These are phyloP conservation scores for Drosophila paulistorum DNA, from an alignment of 1,140 invertebrate genomes.

Conservation along the genomic window DNA sequence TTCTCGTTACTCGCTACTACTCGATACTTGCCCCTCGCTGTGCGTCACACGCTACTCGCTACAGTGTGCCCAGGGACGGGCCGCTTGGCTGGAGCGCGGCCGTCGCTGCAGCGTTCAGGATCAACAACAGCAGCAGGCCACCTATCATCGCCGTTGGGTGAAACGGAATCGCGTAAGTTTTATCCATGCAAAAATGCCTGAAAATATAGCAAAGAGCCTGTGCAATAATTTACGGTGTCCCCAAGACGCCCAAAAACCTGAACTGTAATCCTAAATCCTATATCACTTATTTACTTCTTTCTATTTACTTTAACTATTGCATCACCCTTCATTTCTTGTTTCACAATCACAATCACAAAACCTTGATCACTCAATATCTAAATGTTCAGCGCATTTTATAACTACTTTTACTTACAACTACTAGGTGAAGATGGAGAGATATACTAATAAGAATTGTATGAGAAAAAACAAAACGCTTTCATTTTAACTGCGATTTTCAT, in stretches of 20 bases:
- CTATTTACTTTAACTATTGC: slow-evolving; percentile 3
- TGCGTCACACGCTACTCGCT: slow-evolving; percentile 49
- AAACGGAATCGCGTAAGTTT: slow-evolving; percentile 90
- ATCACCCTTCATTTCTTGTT: slow-evolving; percentile 20
- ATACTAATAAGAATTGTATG: not conserved
- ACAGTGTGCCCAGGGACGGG: slow-evolving; percentile 89
- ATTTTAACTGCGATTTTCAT: slow-evolving; percentile 44
- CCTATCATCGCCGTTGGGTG: slow-evolving; percentile 90
- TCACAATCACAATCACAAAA: too few species aligned
- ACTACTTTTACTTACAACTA: not conserved
- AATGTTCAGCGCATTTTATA: slow-evolving; percentile 65
- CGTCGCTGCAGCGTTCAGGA: slow-evolving; percentile 89
- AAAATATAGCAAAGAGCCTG: slow-evolving; percentile 39
- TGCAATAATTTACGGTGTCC: slow-evolving; percentile 14
- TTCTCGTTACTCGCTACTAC: slow-evolving; percentile 59
- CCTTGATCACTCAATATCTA: slow-evolving; percentile 34
- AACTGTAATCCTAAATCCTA: slow-evolving; percentile 6
- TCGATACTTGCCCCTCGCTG: slow-evolving; percentile 57
- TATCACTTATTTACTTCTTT: slow-evolving; percentile 33
- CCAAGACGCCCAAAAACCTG: slow-evolving; percentile 21
- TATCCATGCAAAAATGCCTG: slow-evolving; percentile 5
- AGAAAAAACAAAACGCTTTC: slow-evolving; percentile 14
- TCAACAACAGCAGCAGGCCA: slow-evolving; percentile 85
- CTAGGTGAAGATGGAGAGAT: slow-evolving; percentile 52
- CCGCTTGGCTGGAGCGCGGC: slow-evolving; percentile 89